Evolutionary conservation across 2,888 invertebrate species (phyloP).

Genomic region (Leptarthrus brevirostris): DNA sequence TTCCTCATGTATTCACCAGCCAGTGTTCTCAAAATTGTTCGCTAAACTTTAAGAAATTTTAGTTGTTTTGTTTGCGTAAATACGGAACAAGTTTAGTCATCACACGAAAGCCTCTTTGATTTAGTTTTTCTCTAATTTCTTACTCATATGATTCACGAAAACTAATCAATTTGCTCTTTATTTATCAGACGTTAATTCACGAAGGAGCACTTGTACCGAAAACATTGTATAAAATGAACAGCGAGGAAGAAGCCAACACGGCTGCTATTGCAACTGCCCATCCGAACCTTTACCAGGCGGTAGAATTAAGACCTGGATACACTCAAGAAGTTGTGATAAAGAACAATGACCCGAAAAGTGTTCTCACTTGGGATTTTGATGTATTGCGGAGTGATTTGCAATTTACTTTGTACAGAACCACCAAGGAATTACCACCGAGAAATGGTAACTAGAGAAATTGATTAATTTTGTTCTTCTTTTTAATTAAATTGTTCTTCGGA

Average conservation of each 20-base stretch:
- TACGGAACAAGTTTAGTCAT: background rate
- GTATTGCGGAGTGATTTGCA: conserved; percentile 88
- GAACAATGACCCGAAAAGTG: conserved; percentile 86
- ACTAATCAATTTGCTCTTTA: conserved; percentile 52
- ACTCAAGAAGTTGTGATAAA: conserved; percentile 82
- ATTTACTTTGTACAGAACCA: conserved; percentile 76
- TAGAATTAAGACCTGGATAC: conserved; percentile 68
- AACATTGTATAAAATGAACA: conserved; percentile 77
- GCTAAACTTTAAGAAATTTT: conserved; percentile 26
- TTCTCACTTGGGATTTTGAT: conserved; percentile 97
- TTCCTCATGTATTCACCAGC: conserved; percentile 23
- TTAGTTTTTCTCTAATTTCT: conserved; percentile 5
- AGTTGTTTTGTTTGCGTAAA: conserved; percentile 51
- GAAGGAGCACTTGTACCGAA: conserved; percentile 93
- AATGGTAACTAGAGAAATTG: conserved; percentile 62
- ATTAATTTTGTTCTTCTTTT: conserved; percentile 7
- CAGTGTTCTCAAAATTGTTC: conserved; percentile 9
- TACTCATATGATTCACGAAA: conserved; percentile 2
- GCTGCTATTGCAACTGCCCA: conserved; percentile 58
- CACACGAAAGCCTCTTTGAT: background rate
- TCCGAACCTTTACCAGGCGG: conserved; percentile 64
- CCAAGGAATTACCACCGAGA: conserved; percentile 61
- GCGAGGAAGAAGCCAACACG: conserved; percentile 60
- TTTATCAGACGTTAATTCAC: conserved; percentile 78
- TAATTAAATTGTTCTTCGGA: too few species aligned